These are phyloP conservation scores for Stenopsyche tienmushanensis DNA, from an alignment of 1,140 invertebrate genomes.

Conservation along the genomic window DNA sequence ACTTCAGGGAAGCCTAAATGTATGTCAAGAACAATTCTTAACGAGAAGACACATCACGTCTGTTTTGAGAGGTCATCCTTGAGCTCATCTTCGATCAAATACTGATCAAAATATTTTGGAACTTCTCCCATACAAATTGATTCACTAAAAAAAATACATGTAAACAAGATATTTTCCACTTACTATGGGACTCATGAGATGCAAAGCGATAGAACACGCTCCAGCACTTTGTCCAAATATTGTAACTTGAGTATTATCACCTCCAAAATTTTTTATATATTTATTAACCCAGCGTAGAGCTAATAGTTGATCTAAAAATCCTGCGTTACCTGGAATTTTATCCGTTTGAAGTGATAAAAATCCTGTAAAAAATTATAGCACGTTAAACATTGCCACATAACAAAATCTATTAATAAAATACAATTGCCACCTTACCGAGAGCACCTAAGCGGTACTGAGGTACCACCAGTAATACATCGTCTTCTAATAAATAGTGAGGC, in stretches of 20 bases:
- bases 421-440: conserved; percentile 13
- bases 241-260: conserved; percentile 36
- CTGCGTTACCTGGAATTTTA: conserved; percentile 29
- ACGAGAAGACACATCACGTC: too few species aligned
- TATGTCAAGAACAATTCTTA: too few species aligned
- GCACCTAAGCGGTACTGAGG: conserved; percentile 17
- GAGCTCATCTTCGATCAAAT: too few species aligned
- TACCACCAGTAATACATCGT: conserved; percentile 21
- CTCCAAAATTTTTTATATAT: conserved; percentile 39
- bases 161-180: background rate
- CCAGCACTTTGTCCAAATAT: conserved; percentile 39
- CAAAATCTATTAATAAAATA: background rate
- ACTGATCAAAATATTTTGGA: too few species aligned
- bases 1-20: too few species aligned
- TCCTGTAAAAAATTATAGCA: too few species aligned
- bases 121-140: too few species aligned
- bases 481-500: conserved; percentile 24
- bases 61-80: too few species aligned
- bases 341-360: conserved; percentile 31
- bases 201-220: conserved; percentile 38
- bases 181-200: conserved; percentile 45
- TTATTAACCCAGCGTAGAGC: conserved; percentile 38
- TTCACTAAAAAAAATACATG: too few species aligned
- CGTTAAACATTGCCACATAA: too few species aligned
- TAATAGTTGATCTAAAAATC: conserved; percentile 36